These are phyloP conservation scores for Rhopilema esculentum DNA, from an alignment of 30 jellyfish, hydroid and myxozoan genomes.

Conservation along the genomic window DNA sequence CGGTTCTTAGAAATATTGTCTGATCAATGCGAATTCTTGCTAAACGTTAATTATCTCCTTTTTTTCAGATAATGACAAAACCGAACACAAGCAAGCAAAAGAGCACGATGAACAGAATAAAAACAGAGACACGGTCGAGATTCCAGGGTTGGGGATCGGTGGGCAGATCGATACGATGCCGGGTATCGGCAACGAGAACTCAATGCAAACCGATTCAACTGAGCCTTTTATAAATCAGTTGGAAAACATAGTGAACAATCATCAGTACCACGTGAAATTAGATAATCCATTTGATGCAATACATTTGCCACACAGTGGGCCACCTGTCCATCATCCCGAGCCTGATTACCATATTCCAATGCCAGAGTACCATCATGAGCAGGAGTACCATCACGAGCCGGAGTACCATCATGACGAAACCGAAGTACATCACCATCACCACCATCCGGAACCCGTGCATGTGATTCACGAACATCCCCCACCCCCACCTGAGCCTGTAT, in stretches of 20 bases:
- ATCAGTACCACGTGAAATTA: constrained; percentile 71
- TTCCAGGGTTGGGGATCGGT: constrained; percentile 70
- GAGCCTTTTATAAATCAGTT: constrained; percentile 55
- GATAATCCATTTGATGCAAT: constrained; percentile 73
- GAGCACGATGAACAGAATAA: constrained; percentile 40
- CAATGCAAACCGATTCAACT: constrained; percentile 17
- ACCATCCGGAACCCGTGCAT: constrained; percentile 78
- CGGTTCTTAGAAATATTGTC: too few species aligned
- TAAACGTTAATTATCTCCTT: neutral
- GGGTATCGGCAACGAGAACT: constrained; percentile 32
- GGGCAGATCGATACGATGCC: constrained; percentile 69
- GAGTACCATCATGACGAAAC: constrained; percentile 32
- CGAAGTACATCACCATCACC: constrained; percentile 71
- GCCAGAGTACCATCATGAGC: constrained; percentile 58
- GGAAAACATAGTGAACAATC: constrained; percentile 66
- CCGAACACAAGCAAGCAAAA: constrained; percentile 5
- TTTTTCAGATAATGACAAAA: constrained; percentile 1
- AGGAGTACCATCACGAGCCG: constrained; percentile 37
- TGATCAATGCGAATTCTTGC: too few species aligned
- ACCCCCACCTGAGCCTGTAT: constrained; percentile 82
- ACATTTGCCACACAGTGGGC: constrained; percentile 53
- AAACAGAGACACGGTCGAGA: constrained; percentile 64
- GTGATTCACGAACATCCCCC: constrained; percentile 89
- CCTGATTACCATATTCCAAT: constrained; percentile 35
- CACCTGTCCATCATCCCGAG: constrained; percentile 52